Percentiles rank a stretch among this genome's conserved stretches.
Conservation (phyloP, 2,888 invertebrate genomes). For the Aspidapion aeneum region DNA sequence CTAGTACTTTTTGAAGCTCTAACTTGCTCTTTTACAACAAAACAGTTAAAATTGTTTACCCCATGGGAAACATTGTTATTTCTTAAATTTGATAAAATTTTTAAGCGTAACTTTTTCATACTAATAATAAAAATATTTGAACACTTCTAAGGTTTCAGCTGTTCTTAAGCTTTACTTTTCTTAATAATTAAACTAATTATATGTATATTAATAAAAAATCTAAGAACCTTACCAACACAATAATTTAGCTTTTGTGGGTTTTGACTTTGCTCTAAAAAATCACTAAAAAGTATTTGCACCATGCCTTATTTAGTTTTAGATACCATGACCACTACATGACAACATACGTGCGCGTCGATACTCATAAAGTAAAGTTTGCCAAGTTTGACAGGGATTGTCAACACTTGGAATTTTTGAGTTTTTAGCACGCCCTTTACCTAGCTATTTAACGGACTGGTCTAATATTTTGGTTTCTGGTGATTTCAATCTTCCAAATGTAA, state of each 20-base stretch:
- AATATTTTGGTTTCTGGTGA: background rate
- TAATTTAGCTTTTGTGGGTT: background rate
- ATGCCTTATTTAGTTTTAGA: background rate
- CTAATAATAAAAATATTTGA: too few species aligned
- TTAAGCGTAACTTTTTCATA: too few species aligned
- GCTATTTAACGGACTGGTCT: background rate
- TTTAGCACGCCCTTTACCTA: background rate
- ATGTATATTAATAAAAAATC: too few species aligned
- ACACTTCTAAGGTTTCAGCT: too few species aligned
- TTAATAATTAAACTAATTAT: too few species aligned
- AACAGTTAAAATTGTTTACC: too few species aligned
- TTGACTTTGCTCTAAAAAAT: background rate
- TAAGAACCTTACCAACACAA: too few species aligned
- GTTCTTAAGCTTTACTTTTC: too few species aligned
- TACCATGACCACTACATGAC: background rate
- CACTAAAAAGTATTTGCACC: background rate
- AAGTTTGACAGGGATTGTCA: background rate
- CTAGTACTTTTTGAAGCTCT: too few species aligned
- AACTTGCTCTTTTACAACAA: too few species aligned
- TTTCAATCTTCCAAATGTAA: background rate
- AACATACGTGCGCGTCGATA: background rate
- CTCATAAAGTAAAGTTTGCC: background rate
- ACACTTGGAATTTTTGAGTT: background rate
- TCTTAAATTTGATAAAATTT: too few species aligned
- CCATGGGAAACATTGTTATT: too few species aligned